Percentiles rank a stretch among this genome's conserved stretches.
These are phyloP conservation scores for Hirtodrosophila duncani DNA, from an alignment of 2,888 invertebrate species.

Conservation along the genomic window DNA sequence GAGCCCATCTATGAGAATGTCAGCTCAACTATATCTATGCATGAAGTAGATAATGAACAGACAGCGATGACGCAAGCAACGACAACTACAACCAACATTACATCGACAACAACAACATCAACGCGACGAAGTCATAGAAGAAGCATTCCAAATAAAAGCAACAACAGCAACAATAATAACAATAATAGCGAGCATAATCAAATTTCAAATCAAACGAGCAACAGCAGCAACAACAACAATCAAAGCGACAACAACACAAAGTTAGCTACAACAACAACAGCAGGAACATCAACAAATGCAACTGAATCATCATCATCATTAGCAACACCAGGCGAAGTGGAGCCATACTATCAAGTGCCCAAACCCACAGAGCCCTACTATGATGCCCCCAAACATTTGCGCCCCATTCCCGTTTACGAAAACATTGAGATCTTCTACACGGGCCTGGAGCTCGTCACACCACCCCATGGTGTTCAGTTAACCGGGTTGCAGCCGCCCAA, in stretches of 20 bases:
- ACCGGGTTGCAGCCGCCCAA: constrained; percentile 85
- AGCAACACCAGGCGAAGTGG: constrained; percentile 36
- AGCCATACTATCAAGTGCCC: constrained; percentile 78
- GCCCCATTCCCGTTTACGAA: constrained; percentile 81
- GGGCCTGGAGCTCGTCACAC: constrained; percentile 48
- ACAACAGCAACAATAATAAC: constrained; percentile 49
- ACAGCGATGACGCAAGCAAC: constrained; percentile 39
- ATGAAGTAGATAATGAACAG: constrained; percentile 63
- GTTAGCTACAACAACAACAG: constrained; percentile 11
- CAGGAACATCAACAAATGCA: constrained; percentile 24
- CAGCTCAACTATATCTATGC: constrained; percentile 69
- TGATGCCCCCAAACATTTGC: constrained; percentile 77
- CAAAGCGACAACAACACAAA: constrained; percentile 24
- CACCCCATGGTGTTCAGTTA: constrained; percentile 5
- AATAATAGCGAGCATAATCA: constrained; percentile 47
- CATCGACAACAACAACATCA: constrained; percentile 29
- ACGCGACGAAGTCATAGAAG: constrained; percentile 42
- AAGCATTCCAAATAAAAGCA: constrained; percentile 62
- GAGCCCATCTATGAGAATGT: constrained; percentile 79
- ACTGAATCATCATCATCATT: constrained; percentile 7
- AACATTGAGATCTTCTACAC: constrained; percentile 81
- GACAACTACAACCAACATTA: constrained; percentile 26
- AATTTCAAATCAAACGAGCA: constrained; percentile 41
- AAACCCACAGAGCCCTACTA: constrained; percentile 77
- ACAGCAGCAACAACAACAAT: constrained; percentile 35